These are phyloP conservation scores for Bombus polaris DNA, from an alignment of 1,140 invertebrate genomes.

Conservation along the genomic window DNA sequence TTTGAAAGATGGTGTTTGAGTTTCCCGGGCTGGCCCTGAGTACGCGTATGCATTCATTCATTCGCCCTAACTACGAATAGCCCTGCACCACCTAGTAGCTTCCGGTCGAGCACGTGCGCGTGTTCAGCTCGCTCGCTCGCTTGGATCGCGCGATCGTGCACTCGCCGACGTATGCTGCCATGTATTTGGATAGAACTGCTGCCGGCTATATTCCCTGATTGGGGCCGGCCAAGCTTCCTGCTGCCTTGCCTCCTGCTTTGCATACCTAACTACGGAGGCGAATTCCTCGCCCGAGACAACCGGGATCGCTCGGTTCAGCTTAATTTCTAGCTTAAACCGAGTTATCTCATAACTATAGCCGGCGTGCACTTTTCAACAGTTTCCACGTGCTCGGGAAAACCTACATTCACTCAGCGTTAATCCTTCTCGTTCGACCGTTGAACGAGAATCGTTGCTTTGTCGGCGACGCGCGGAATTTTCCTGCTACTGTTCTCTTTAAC, in stretches of 20 bases:
- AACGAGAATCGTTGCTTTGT: neutral
- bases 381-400: neutral
- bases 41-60: slow-evolving; percentile 52
- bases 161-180: neutral
- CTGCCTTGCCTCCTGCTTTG: slow-evolving; percentile 68
- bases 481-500: neutral
- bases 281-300: slow-evolving; percentile 61
- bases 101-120: neutral
- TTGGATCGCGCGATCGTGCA: neutral
- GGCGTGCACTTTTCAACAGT: neutral
- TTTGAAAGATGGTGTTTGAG: slow-evolving; percentile 69
- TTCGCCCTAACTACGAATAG: slow-evolving; percentile 27
- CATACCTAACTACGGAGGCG: slow-evolving; percentile 73
- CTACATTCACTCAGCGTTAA: neutral
- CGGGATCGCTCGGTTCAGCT: slow-evolving; percentile 65
- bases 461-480: neutral
- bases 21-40: slow-evolving; percentile 39
- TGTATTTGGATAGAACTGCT: slow-evolving; percentile 46
- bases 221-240: slow-evolving; percentile 60
- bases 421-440: neutral
- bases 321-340: slow-evolving; percentile 66
- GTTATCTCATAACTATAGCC: slow-evolving; percentile 45
- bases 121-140: neutral
- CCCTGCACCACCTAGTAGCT: neutral
- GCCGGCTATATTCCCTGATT: slow-evolving; percentile 69